Percentiles rank a stretch among this genome's conserved stretches.
Evolutionary conservation across 2,113 vertebrate genomes (phyloP).

Genomic region (Ascaphus truei): DNA sequence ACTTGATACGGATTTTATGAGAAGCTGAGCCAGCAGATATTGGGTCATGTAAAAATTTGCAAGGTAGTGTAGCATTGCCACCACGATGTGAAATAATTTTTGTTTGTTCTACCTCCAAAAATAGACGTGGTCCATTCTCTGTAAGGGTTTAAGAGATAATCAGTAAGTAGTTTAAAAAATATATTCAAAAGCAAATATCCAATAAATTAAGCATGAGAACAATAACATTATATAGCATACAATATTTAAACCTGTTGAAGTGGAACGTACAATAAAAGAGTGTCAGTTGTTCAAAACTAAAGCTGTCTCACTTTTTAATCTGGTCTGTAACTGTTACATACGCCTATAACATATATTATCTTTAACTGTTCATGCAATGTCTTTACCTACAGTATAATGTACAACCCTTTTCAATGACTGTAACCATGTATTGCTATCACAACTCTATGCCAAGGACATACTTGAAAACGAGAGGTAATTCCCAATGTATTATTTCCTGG

Average conservation of each 20-base stretch:
- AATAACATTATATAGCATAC: neutral
- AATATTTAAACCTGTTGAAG: neutral
- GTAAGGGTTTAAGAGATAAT: conserved; percentile 40
- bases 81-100: conserved; percentile 72
- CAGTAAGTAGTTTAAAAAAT: too few species aligned
- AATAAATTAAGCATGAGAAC: neutral
- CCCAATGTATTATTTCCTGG: too few species aligned
- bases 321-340: too few species aligned
- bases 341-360: too few species aligned
- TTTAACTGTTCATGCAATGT: too few species aligned
- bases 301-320: too few species aligned
- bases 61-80: conserved; percentile 82
- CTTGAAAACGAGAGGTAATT: too few species aligned
- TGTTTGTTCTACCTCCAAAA: conserved; percentile 75
- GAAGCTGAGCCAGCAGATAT: conserved; percentile 48
- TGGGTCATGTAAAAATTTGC: conserved; percentile 63
- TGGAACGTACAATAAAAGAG: too few species aligned
- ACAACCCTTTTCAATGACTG: too few species aligned
- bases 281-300: neutral
- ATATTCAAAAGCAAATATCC: neutral
- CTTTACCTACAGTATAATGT: too few species aligned
- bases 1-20: conserved; percentile 79
- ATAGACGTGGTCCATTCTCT: conserved; percentile 79
- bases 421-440: too few species aligned
- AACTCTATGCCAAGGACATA: too few species aligned